These are phyloP conservation scores for Lepilemur septentrionalis DNA, from an alignment of 2,797 vertebrate genomes.

Conservation along the genomic window DNA sequence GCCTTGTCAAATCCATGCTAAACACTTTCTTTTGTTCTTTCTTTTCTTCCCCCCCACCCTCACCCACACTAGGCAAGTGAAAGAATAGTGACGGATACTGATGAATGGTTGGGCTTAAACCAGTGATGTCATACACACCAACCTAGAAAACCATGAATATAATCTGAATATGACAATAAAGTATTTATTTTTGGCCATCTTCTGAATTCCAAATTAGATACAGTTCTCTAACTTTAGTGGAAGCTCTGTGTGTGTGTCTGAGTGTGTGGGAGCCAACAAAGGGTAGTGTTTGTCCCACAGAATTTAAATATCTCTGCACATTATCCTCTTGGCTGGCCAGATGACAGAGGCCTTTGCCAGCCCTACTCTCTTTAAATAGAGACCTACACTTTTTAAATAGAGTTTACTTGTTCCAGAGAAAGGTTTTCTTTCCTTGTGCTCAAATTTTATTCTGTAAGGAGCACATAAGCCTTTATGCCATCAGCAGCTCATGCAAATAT, in stretches of 20 bases:
- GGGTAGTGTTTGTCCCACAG: slow-evolving; percentile 56
- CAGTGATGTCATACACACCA: slow-evolving; percentile 45
- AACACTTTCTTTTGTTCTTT: not conserved
- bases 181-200: slow-evolving; percentile 59
- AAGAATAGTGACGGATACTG: not conserved
- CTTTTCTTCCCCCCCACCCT: not conserved
- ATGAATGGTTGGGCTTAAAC: slow-evolving; percentile 46
- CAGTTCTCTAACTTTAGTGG: slow-evolving; percentile 53
- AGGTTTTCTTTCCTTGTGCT: slow-evolving; percentile 54
- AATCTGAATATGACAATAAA: slow-evolving; percentile 66
- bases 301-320: slow-evolving; percentile 68
- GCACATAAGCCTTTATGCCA: not conserved
- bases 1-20: not conserved
- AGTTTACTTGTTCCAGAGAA: slow-evolving; percentile 51
- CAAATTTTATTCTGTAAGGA: slow-evolving; percentile 44
- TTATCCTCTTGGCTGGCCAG: slow-evolving; percentile 59
- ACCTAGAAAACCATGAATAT: slow-evolving; percentile 55
- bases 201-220: slow-evolving; percentile 71
- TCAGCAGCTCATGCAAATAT: not conserved
- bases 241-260: slow-evolving; percentile 58
- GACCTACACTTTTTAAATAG: slow-evolving; percentile 58
- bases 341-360: slow-evolving; percentile 63
- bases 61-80: not conserved
- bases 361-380: slow-evolving; percentile 63
- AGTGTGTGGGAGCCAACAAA: slow-evolving; percentile 54